Evolutionary conservation across 2,888 invertebrate species (phyloP).

Genomic region (Harpagoxenus sublaevis): DNA sequence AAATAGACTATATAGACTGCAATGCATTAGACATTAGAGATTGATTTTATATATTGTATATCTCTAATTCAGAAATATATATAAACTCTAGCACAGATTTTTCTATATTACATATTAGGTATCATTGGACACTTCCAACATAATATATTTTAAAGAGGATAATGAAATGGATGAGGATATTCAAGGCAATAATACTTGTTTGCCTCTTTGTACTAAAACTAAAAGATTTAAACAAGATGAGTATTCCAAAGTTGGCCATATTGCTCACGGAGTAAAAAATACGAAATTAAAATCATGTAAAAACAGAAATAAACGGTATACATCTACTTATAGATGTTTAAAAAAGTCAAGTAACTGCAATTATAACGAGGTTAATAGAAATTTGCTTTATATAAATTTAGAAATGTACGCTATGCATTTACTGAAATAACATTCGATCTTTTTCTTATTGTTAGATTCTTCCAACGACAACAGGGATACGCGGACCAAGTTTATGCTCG

Average conservation of each 20-base stretch:
- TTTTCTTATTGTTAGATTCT: constrained; percentile 44
- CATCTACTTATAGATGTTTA: not conserved
- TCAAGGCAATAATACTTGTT: constrained; percentile 63
- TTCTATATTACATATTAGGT: constrained; percentile 33
- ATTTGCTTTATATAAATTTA: not conserved
- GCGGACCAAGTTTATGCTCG: constrained; percentile 22
- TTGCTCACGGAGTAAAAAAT: constrained; percentile 10
- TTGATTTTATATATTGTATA: too few relatives aligned
- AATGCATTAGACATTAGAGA: too few relatives aligned
- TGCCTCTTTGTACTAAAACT: constrained; percentile 60
- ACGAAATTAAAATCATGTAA: constrained; percentile 31
- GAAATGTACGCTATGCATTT: not conserved
- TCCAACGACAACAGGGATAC: not conserved
- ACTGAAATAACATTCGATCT: not conserved
- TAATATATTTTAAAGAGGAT: constrained; percentile 70
- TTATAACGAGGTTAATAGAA: constrained; percentile 46
- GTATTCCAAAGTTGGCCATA: not conserved
- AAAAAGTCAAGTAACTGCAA: not conserved
- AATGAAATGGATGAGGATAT: constrained; percentile 66
- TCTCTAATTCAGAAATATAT: not conserved
- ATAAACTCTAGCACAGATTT: not conserved
- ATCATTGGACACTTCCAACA: constrained; percentile 66
- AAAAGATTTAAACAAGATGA: constrained; percentile 64
- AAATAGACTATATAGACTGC: not conserved
- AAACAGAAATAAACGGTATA: not conserved